These are phyloP conservation scores for Piprites chloris DNA, from an alignment of 2,113 vertebrate genomes.

Conservation along the genomic window DNA sequence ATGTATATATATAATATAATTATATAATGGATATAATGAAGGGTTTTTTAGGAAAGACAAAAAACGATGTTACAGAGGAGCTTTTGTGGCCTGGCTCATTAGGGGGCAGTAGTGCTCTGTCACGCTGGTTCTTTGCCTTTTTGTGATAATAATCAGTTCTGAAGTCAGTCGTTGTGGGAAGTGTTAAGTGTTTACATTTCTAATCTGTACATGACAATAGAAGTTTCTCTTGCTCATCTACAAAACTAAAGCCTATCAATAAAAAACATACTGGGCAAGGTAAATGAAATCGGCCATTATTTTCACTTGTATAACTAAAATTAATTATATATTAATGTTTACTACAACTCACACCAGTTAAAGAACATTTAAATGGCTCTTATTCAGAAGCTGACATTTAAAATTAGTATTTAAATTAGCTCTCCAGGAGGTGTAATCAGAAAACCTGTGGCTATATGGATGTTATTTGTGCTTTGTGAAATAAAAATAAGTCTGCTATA, in stretches of 20 bases:
- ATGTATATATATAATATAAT: too few relatives aligned
- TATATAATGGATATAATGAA: background rate
- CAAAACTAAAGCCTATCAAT: conserved; percentile 56
- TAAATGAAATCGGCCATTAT: conserved; percentile 32
- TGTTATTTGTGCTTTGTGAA: background rate
- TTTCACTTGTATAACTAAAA: conserved; percentile 34
- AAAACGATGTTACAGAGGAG: background rate
- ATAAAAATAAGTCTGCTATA: background rate
- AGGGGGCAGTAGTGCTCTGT: conserved; percentile 74
- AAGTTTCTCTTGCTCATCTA: conserved; percentile 48
- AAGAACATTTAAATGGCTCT: conserved; percentile 8
- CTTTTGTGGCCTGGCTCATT: conserved; percentile 22
- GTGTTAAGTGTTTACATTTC: conserved; percentile 70
- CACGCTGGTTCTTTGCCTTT: background rate
- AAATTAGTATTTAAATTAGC: conserved; percentile 19
- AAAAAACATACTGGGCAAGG: background rate
- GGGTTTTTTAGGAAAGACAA: background rate
- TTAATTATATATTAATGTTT: conserved; percentile 6
- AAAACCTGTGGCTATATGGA: background rate
- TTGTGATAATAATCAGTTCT: conserved; percentile 44
- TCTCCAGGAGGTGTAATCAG: background rate
- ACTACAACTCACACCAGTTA: background rate
- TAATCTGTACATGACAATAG: conserved; percentile 63
- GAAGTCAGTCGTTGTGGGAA: conserved; percentile 57
- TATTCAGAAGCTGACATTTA: background rate